Evolutionary conservation across 2,797 vertebrate species (phyloP).

Genomic region (Echiichthys vipera): DNA sequence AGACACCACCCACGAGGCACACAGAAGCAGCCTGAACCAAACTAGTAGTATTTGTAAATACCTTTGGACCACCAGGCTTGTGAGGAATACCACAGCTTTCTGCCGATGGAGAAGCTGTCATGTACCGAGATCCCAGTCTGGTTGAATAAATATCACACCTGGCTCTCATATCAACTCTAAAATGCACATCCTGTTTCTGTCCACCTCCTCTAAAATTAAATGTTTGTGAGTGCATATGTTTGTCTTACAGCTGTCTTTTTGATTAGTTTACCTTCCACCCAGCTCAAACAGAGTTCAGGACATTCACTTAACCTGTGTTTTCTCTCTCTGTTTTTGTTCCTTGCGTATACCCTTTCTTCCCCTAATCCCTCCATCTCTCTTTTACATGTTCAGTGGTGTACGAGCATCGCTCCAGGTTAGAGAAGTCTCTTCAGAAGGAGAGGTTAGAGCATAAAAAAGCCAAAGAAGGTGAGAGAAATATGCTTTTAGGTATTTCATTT

Average conservation of each 20-base stretch:
- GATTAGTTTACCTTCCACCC: slow-evolving; percentile 21
- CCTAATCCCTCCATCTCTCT: background rate
- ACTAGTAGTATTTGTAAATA: slow-evolving; percentile 9
- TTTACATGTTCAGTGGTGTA: slow-evolving; percentile 90
- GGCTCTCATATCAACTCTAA: slow-evolving; percentile 4
- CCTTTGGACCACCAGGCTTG: background rate
- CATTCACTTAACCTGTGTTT: background rate
- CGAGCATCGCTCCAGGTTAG: slow-evolving; percentile 96
- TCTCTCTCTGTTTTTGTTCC: slow-evolving; percentile 6
- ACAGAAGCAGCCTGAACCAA: background rate
- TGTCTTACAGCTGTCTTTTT: slow-evolving; percentile 10
- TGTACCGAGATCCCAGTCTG: slow-evolving; percentile 10
- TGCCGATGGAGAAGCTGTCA: slow-evolving; percentile 26
- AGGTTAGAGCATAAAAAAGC: slow-evolving; percentile 97
- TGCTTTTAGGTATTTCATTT: too few relatives aligned
- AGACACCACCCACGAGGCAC: background rate
- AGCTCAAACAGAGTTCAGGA: slow-evolving; percentile 12
- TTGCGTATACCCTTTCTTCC: background rate
- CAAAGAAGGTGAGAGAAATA: slow-evolving; percentile 91
- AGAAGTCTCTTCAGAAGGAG: slow-evolving; percentile 98
- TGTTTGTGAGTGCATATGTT: slow-evolving; percentile 11
- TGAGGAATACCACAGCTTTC: slow-evolving; percentile 51
- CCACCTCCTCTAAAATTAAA: background rate
- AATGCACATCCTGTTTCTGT: background rate
- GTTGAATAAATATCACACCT: slow-evolving; percentile 38